Evolutionary conservation across 2,888 invertebrate species (phyloP), one percentile per base, ranked within the genome.

Genomic region (Mimas tiliae): DNA sequence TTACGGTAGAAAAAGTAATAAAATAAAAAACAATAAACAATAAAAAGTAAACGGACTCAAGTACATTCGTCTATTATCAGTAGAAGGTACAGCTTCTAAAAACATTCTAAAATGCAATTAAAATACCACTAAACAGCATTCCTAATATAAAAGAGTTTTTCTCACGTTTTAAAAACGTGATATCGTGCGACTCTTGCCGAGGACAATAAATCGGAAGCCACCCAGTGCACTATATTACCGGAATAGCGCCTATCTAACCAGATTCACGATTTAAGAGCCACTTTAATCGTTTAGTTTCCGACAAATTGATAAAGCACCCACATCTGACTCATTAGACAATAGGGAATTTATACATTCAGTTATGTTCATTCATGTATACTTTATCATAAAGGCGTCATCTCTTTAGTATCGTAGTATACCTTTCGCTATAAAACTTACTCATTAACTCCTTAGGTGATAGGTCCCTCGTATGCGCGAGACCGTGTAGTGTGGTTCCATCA

Each of bases 211-310:
- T 89, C 82, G 82, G 78, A 78, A 78, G 81, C 74, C 80, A 76
- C 77, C 77, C 77, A 78, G 75, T 80, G 82, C 83, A 83, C 83
- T 89, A 87, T 79, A 83, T 89, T 84, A 86, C 87, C 80, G 80
- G 83, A 84, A 87, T 85, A 81, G 86, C 81, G 79, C 78, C 86
- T 87, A 89, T 89, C 89, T 89, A 87, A 88, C 88, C 88, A 86
- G 86, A 86, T 85, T 83, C 87, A 83, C 84, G 84, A 85, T 88
- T 88, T 85, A 87, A 84, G 82, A 81, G 80, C 81, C 83, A 81
- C 76, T 87, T 87, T 83, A 85, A 88, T 85, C 86, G 87, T 85
- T 85, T 84, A 58, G 79, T 85, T 84, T 82, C 79, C 80, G 74
- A 78, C 78, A 80, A 83, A 84, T 87, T 88, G 87, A 88, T 86